Percentiles rank a stretch among this genome's conserved stretches.
Conservation (phyloP, 2,113 vertebrate genomes). For the Murina feae region DNA sequence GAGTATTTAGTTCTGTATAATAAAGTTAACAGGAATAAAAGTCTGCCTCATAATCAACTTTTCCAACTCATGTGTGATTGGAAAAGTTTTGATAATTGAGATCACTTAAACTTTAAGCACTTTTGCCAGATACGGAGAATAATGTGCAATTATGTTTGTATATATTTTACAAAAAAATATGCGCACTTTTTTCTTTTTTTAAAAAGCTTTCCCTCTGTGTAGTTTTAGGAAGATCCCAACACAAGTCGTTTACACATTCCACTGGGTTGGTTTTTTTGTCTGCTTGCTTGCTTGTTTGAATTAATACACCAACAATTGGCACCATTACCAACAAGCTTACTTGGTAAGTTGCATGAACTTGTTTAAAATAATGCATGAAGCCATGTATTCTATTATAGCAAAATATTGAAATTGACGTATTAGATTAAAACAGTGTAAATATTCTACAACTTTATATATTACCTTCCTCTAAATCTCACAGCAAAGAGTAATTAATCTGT, state of each 20-base stretch:
- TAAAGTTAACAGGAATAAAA: conserved; percentile 17
- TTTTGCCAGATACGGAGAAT: background rate
- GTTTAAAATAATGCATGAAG: conserved; percentile 29
- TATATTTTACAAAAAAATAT: background rate
- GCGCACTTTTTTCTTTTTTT: background rate
- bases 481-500: conserved; percentile 41
- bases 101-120: background rate
- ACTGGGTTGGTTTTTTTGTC: background rate
- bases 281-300: conserved; percentile 18
- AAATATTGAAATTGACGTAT: background rate
- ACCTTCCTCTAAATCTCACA: conserved; percentile 3
- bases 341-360: conserved; percentile 31
- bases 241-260: background rate
- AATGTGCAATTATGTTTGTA: background rate
- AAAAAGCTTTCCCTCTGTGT: background rate
- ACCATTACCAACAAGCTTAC: conserved; percentile 17
- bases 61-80: background rate
- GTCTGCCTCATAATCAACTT: conserved; percentile 8
- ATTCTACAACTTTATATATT: background rate
- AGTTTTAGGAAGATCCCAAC: background rate
- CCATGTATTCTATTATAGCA: background rate
- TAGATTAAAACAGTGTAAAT: background rate
- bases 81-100: background rate
- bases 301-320: background rate
- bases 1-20: background rate